These are phyloP conservation scores for Drosophila insularis DNA, from an alignment of 1,140 invertebrate species.

Conservation along the genomic window DNA sequence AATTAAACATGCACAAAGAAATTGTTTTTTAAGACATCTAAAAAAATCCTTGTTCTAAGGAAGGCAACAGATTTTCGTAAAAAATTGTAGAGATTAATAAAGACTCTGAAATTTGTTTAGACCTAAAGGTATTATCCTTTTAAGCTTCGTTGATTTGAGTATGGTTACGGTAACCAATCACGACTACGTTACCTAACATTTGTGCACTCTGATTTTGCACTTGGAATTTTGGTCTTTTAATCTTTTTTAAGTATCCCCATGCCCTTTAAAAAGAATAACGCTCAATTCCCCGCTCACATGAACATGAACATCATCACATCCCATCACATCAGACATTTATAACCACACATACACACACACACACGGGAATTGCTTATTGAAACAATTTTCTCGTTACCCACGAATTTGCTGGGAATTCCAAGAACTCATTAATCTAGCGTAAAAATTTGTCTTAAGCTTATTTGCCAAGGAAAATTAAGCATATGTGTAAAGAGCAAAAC, in stretches of 20 bases:
- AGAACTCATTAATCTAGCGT: conserved; percentile 71
- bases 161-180: neutral
- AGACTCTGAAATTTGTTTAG: too few relatives aligned
- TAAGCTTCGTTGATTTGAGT: neutral
- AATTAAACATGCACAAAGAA: too few relatives aligned
- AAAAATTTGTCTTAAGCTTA: conserved; percentile 66
- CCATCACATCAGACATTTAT: conserved; percentile 6
- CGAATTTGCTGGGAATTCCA: conserved; percentile 10
- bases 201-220: neutral
- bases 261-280: neutral
- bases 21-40: too few relatives aligned
- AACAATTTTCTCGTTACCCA: conserved; percentile 8
- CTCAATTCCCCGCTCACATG: neutral
- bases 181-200: neutral
- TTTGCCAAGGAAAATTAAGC: conserved; percentile 66
- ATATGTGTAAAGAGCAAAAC: conserved; percentile 46
- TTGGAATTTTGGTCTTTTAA: neutral
- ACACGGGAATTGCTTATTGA: neutral
- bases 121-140: too few relatives aligned
- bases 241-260: conserved; percentile 7
- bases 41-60: too few relatives aligned
- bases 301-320: conserved; percentile 4
- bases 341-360: neutral
- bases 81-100: too few relatives aligned
- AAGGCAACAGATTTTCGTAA: too few relatives aligned